Percentiles rank a stretch among this genome's conserved stretches.
These are phyloP conservation scores for Aethina tumida DNA, from an alignment of 1,140 invertebrate species.

Conservation along the genomic window DNA sequence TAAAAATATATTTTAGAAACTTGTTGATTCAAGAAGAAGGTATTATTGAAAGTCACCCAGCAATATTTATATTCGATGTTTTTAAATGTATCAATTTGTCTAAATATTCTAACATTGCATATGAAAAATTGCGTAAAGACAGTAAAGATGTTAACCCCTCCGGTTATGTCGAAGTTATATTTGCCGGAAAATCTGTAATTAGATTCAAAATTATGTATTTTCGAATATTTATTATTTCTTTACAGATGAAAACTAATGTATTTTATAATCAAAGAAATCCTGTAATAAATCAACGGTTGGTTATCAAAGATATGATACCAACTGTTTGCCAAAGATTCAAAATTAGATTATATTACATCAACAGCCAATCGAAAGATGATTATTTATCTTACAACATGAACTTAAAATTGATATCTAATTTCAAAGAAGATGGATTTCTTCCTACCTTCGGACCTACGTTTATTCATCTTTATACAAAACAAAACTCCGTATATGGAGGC, in stretches of 20 bases:
- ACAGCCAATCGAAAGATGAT: slow-evolving; percentile 9
- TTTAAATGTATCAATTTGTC: slow-evolving; percentile 57
- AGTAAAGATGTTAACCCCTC: slow-evolving; percentile 9
- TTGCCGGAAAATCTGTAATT: slow-evolving; percentile 37
- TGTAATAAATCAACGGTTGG: slow-evolving; percentile 38
- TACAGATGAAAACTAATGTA: slow-evolving; percentile 36
- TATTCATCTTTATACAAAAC: slow-evolving; percentile 52
- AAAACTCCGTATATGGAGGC: slow-evolving; percentile 44
- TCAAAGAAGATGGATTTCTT: slow-evolving; percentile 41
- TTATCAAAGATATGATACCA: slow-evolving; percentile 41
- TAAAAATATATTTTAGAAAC: slow-evolving; percentile 51
- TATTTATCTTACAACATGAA: slow-evolving; percentile 27
- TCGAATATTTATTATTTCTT: slow-evolving; percentile 1
- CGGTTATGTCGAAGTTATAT: slow-evolving; percentile 31
- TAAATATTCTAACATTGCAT: slow-evolving; percentile 42
- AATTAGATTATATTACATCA: slow-evolving; percentile 33
- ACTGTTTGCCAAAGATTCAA: slow-evolving; percentile 37
- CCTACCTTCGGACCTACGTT: slow-evolving; percentile 67
- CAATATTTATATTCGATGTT: slow-evolving; percentile 51
- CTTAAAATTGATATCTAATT: slow-evolving; percentile 35
- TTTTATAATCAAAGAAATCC: slow-evolving; percentile 34
- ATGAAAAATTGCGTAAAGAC: slow-evolving; percentile 45
- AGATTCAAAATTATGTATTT: not conserved
- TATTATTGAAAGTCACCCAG: slow-evolving; percentile 47
- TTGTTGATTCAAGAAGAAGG: slow-evolving; percentile 56